Base-by-base conservation (phyloP, 2,113 vertebrate genomes). In the Telmatochromis sp. region DNA sequence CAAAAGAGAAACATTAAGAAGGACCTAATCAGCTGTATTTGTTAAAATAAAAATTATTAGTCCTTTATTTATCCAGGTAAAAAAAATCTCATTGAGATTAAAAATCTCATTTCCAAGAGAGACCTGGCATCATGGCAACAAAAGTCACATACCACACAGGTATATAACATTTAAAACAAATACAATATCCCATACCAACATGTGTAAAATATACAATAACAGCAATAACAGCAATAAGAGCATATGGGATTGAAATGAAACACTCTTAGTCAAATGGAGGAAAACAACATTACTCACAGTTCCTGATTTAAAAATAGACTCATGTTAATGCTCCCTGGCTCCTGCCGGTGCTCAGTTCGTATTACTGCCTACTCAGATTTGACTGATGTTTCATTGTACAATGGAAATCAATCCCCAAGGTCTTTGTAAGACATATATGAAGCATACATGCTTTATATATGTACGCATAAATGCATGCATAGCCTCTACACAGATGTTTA, bases 271-370 rank as follows among this genome's bases (percentile, higher is more conserved):
- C 54, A 83, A 83, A 86, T 35, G 19, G 53, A 68, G 85, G 53
- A 54, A 60, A 83, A 90, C 58, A 89, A 35, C 81, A 84, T 81
- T 51, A 87, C 65, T 83, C 82, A 88, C 85, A 84, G 53, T n/a
- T 55, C 54, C 75, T 80, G 87, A 79, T 89, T 83, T 88, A 89
- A 80, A 93, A 91, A 90, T 86, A 85, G 79, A 23, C 70, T 78
- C 78, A 26, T 47, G 81, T 84, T 70, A 81, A 79, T 81, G 86
- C 84, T 83, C 15, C 49, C 37, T 81, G 81, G 49, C 83, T 92
- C 68, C 81, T 86, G 89, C 57, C n/a, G 60, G 40, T 81, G 82
- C 60, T 91, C 81, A 60, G 86, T 84, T 91, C 10, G 81, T 86
- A 83, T 81, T 58, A 82, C 92, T 45, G 86, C 88, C 87, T 53